Percentiles rank a stretch among this genome's conserved stretches.
Conservation (phyloP, 2,113 vertebrate species). For the Caranx ignobilis region DNA sequence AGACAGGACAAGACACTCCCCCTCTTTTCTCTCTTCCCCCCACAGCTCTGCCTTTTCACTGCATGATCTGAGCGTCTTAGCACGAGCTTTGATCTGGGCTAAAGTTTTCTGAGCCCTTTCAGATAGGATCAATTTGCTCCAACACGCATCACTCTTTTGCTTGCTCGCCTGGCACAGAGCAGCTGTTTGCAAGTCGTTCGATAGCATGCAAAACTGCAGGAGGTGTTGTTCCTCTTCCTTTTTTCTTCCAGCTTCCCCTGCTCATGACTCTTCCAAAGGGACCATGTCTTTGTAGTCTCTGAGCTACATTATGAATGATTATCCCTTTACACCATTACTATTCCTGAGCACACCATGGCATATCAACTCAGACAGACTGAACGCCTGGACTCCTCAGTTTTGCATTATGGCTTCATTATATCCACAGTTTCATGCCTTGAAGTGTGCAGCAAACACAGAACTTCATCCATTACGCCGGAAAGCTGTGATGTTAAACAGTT, state of each 20-base stretch:
- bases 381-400: constrained; percentile 62
- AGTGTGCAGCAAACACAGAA: constrained; percentile 61
- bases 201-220: constrained; percentile 62
- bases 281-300: constrained; percentile 68
- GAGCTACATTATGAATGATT: constrained; percentile 70
- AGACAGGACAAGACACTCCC: constrained; percentile 83
- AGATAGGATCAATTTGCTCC: constrained; percentile 84
- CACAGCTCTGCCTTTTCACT: constrained; percentile 61
- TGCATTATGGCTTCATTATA: constrained; percentile 67
- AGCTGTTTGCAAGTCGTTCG: constrained; percentile 51
- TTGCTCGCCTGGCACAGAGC: constrained; percentile 59
- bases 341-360: constrained; percentile 66
- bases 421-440: constrained; percentile 58
- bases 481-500: constrained; percentile 67
- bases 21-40: constrained; percentile 69
- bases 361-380: constrained; percentile 66
- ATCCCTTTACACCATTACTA: constrained; percentile 72
- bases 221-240: constrained; percentile 53
- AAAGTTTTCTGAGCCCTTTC: constrained; percentile 82
- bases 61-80: constrained; percentile 79
- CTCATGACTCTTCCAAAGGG: constrained; percentile 55
- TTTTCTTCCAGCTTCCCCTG: constrained; percentile 36
- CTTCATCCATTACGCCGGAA: constrained; percentile 60
- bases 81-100: constrained; percentile 84
- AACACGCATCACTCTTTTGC: constrained; percentile 78